These are phyloP conservation scores for Aplysina aerophoba DNA, from an alignment of 37 sponge, comb jelly and placozoan genomes.

Conservation along the genomic window DNA sequence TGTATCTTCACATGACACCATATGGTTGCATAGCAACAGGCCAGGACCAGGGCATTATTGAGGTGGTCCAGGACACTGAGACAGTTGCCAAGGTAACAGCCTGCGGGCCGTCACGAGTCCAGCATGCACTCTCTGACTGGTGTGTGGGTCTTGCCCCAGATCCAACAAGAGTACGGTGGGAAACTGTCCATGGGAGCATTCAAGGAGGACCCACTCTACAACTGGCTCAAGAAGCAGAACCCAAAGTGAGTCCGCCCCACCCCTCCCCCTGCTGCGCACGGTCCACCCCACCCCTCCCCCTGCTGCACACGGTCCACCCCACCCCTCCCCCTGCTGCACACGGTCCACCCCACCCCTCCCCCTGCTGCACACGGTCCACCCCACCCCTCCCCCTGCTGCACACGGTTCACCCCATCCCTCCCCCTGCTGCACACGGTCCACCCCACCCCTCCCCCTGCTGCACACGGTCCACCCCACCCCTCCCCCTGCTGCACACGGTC, in stretches of 20 bases:
- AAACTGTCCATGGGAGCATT: conserved; percentile 58
- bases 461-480: too few species aligned
- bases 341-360: too few species aligned
- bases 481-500: too few species aligned
- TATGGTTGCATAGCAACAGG: conserved; percentile 98
- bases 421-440: too few species aligned
- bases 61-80: conserved; percentile 89
- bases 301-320: not conserved
- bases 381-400: too few species aligned
- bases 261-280: too few species aligned
- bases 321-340: too few species aligned
- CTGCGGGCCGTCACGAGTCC: not conserved
- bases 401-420: too few species aligned
- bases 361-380: too few species aligned
- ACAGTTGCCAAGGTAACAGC: conserved; percentile 82
- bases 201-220: conserved; percentile 79
- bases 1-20: conserved; percentile 88
- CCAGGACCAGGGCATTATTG: conserved; percentile 84
- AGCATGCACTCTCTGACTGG: not conserved
- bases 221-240: conserved; percentile 86
- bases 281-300: too few species aligned
- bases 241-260: conserved; percentile 52
- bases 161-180: conserved; percentile 76
- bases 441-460: too few species aligned
- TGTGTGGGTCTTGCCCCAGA: conserved; percentile 47